phyloP scores from a whole-genome alignment of 2,797 vertebrate genomes.

The Liparis tanakae region DNA sequence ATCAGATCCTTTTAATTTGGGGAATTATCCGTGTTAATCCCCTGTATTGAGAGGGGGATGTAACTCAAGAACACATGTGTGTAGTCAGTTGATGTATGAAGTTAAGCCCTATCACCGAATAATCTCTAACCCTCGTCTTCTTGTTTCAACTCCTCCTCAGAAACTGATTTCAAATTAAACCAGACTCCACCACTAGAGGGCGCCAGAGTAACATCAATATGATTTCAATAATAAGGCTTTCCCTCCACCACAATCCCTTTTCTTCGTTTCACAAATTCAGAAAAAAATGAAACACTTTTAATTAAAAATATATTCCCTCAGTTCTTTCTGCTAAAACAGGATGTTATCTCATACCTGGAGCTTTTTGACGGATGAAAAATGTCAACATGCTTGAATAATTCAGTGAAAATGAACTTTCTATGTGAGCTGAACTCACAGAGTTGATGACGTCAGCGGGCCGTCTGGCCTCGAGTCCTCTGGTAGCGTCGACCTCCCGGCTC shows the following conservation, averaged over 20 bases:
- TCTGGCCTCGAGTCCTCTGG: slow-evolving; percentile 54
- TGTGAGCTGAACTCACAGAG: slow-evolving; percentile 58
- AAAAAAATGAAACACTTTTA: neutral
- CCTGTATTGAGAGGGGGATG: neutral
- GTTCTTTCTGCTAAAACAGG: neutral
- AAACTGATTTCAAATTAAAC: slow-evolving; percentile 8
- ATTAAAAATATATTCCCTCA: neutral
- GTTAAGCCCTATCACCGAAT: neutral
- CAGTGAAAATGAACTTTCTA: slow-evolving; percentile 8
- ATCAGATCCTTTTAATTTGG: slow-evolving; percentile 1
- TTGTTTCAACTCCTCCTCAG: neutral
- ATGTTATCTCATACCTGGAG: neutral
- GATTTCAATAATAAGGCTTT: neutral
- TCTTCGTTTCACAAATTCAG: neutral
- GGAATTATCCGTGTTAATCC: slow-evolving; percentile 31
- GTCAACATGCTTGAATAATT: slow-evolving; percentile 8
- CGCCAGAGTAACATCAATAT: slow-evolving; percentile 40
- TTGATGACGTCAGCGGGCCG: slow-evolving; percentile 24
- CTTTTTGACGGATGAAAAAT: slow-evolving; percentile 7
- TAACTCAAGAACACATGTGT: neutral
- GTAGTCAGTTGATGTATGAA: neutral
- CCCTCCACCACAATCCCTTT: neutral
- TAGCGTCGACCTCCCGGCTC: slow-evolving; percentile 72
- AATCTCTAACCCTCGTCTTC: neutral
- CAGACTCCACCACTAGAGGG: slow-evolving; percentile 60